A percentile compares a stretch with the other conserved stretches of the same genome.
Conservation (phyloP, 2,888 invertebrate genomes). For the Phengaris alcon region DNA sequence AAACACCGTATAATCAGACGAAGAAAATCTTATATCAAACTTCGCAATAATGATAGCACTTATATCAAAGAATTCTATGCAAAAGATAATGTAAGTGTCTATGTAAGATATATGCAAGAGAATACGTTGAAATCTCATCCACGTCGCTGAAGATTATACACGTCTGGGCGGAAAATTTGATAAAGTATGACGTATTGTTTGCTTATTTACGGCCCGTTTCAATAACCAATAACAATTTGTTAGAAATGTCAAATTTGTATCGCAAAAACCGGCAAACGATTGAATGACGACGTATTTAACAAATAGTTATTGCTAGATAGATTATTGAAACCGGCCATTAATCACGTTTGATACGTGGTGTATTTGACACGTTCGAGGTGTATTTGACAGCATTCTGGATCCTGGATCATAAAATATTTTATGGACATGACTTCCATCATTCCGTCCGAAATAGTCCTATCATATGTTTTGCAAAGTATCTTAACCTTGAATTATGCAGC, state of each 20-base stretch:
- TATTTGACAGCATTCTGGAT: no score
- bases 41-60: not conserved
- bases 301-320: no score
- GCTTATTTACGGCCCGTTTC: not conserved
- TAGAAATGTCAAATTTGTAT: no score
- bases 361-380: no score
- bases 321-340: no score
- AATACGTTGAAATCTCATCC: not conserved
- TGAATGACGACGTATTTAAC: no score
- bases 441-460: not conserved
- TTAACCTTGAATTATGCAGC: not conserved
- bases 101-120: not conserved
- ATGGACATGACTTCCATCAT: not conserved
- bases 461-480: not conserved
- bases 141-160: not conserved
- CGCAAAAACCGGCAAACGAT: no score
- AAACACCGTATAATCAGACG: not conserved
- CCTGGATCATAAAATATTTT: not conserved
- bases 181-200: not conserved
- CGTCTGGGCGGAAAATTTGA: slow-evolving; percentile 11
- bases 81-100: not conserved
- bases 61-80: slow-evolving; percentile 8
- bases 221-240: not conserved
- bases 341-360: no score
- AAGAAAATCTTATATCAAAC: slow-evolving; percentile 12